phyloP scores from a whole-genome alignment of 64 coral and sea anemone species.

The Montipora efflorescens region DNA sequence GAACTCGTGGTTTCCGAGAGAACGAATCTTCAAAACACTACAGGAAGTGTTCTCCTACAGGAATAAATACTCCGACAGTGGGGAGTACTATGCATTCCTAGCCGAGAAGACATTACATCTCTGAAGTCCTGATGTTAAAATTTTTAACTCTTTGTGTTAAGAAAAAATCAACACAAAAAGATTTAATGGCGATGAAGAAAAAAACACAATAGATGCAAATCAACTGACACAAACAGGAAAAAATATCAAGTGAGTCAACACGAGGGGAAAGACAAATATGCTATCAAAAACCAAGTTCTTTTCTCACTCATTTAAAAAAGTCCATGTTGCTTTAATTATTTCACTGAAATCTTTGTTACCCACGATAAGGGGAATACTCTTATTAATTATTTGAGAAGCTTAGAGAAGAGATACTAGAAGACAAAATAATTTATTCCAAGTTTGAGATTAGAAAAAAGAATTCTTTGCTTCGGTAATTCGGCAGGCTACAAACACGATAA shows the following conservation, averaged over 20 bases:
- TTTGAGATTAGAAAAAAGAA: not conserved
- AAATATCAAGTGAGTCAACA: not conserved
- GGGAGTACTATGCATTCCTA: not conserved
- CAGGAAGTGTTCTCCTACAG: not conserved
- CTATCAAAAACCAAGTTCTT: no score
- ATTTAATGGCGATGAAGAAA: not conserved
- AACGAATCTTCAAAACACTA: not conserved
- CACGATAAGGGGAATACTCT: no score
- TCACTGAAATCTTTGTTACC: no score
- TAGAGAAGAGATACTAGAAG: not conserved
- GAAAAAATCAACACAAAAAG: not conserved
- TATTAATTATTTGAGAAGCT: no score
- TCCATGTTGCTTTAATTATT: no score
- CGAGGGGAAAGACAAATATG: not conserved
- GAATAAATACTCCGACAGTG: not conserved
- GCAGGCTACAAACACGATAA: not conserved
- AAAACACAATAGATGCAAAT: not conserved
- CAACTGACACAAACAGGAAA: constrained; percentile 30
- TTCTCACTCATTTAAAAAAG: no score
- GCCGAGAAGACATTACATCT: not conserved
- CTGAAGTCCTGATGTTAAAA: not conserved
- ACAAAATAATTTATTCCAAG: not conserved
- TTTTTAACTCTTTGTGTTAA: not conserved
- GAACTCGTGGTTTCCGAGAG: not conserved
- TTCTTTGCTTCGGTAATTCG: not conserved